Evolutionary conservation across 64 coral and sea anemone species (phyloP), one percentile per base, ranked within the genome.

Genomic region (Orbicella faveolata): DNA sequence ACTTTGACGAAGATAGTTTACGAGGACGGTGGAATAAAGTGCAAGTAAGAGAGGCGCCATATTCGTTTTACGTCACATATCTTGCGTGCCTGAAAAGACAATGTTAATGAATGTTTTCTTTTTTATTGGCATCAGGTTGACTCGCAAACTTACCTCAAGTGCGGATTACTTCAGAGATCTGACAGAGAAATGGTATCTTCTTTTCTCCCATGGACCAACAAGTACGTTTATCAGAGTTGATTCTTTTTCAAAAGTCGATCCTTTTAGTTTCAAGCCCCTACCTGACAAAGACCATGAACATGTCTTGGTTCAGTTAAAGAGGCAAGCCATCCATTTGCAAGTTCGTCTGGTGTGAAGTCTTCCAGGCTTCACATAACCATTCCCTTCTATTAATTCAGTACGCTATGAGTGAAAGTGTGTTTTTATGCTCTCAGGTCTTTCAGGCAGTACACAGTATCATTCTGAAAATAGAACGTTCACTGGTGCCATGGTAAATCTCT

Each of bases 61-160:
- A 48, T 48, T 48, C 44, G 44, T 48, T 48, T 48, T 48, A 6
- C 44, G 44, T 48, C 44, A 48, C 2, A 48, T 48, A 6, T 48
- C 7, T 48, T 48, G 7, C 44, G 7, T 6, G 5, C 44, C 44
- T 48, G 44, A 48, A 48, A 48, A 48, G 44, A 48, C 44, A 48
- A 48, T 6, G 44, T 77, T 70, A 70, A 25, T 23, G 30, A 25
- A 41, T 21, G 41, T 23, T 62, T n/a, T 48, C 44, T 39, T n/a
- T 18, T 2, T 78, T 14, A 6, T 54, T 79, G 1, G 3, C 67
- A 5, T 18, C 63, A 92, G 90, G 35, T 30, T 92, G 21, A 83
- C 62, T 87, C 90, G 90, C 8, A 92, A 92, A 33, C 84, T 79
- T 30, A 77, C 35, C 15, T 86, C 90, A 79, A 75, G 65, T 75